Evolutionary conservation across 2,797 vertebrate genomes (phyloP).

Genomic region (Pelobates cultripes): DNA sequence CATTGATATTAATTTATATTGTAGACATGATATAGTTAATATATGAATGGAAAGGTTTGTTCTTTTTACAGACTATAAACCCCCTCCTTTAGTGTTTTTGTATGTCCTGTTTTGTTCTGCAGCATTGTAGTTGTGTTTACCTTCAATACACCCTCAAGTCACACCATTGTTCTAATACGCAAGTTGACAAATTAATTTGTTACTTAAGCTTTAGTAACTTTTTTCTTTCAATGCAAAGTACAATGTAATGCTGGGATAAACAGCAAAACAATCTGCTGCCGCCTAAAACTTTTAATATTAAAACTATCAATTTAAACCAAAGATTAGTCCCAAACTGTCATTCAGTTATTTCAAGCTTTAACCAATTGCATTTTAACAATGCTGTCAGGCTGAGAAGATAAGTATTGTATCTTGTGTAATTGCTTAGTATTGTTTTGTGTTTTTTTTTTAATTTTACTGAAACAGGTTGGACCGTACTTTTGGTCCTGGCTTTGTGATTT

Average conservation of each 20-base stretch:
- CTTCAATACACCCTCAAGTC: too few relatives aligned
- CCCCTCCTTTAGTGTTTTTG: too few relatives aligned
- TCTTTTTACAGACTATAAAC: too few relatives aligned
- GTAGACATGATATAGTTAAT: too few relatives aligned
- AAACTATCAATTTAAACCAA: constrained; percentile 1
- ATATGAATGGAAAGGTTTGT: too few relatives aligned
- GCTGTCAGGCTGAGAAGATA: constrained; percentile 31
- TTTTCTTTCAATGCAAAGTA: background rate
- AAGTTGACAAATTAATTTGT: constrained; percentile 2
- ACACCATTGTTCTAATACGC: constrained; percentile 9
- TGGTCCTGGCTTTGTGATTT: too few relatives aligned
- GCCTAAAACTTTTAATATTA: constrained; percentile 14
- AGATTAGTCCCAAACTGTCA: background rate
- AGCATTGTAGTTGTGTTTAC: too few relatives aligned
- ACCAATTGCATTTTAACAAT: constrained; percentile 33
- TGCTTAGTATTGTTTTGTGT: constrained; percentile 8
- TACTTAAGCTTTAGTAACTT: constrained; percentile 9
- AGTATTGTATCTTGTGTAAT: constrained; percentile 3
- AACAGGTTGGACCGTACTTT: constrained; percentile 1
- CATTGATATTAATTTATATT: too few relatives aligned
- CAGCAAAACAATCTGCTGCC: background rate
- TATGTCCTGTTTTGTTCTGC: too few relatives aligned
- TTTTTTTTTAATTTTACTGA: constrained; percentile 8
- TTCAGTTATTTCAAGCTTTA: constrained; percentile 27
- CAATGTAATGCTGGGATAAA: constrained; percentile 8